Evolutionary conservation across 2,797 vertebrate genomes (phyloP).

Genomic region (Helarctos malayanus): DNA sequence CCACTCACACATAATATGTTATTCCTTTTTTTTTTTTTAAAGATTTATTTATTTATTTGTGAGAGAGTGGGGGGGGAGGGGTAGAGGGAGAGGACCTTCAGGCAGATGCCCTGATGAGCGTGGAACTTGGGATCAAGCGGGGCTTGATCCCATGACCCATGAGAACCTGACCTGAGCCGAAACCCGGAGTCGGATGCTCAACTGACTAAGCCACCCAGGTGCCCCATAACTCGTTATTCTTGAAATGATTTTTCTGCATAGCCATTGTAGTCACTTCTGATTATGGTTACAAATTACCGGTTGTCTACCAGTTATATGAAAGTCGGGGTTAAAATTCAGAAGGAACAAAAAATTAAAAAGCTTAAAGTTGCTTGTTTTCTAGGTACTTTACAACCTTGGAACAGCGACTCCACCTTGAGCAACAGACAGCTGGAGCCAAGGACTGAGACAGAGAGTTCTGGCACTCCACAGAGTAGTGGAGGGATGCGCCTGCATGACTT

Average conservation of each 20-base stretch:
- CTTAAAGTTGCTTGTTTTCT: conserved; percentile 59
- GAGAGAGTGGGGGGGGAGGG: too few species aligned
- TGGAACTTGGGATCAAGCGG: neutral
- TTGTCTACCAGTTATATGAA: conserved; percentile 8
- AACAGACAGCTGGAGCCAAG: conserved; percentile 86
- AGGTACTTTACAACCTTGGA: conserved; percentile 93
- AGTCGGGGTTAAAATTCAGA: conserved; percentile 55
- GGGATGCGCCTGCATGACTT: conserved; percentile 95
- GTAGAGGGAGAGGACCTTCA: neutral
- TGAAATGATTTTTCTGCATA: neutral
- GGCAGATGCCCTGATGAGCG: neutral
- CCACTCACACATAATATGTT: neutral
- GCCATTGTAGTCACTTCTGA: neutral
- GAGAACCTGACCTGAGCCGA: neutral
- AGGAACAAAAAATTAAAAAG: conserved; percentile 31
- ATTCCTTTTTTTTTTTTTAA: too few species aligned
- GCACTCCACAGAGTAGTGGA: conserved; percentile 93
- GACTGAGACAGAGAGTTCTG: conserved; percentile 84
- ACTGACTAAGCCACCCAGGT: neutral
- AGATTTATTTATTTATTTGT: neutral
- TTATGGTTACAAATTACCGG: neutral
- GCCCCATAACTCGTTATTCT: neutral
- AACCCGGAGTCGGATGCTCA: neutral
- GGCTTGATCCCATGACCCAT: neutral
- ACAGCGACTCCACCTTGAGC: conserved; percentile 93